phyloP scores from a whole-genome alignment of 2,113 vertebrate genomes.

The Anas platyrhynchos region DNA sequence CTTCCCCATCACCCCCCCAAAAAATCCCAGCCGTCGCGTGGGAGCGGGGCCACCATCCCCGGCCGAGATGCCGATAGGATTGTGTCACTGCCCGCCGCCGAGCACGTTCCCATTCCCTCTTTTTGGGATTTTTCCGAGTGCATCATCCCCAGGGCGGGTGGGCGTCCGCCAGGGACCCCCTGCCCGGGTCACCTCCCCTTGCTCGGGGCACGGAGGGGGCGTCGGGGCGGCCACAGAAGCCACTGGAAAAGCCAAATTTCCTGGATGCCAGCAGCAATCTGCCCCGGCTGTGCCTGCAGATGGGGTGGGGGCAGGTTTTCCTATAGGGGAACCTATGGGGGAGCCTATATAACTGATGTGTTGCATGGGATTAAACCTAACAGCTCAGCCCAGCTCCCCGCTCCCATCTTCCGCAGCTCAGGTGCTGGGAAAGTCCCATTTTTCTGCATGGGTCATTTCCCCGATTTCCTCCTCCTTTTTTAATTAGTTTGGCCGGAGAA shows the following conservation, averaged over 20 bases:
- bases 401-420: no score
- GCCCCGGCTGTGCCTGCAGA: not conserved
- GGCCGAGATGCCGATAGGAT: not conserved
- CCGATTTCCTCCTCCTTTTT: not conserved
- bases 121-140: not conserved
- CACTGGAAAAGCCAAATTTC: not conserved
- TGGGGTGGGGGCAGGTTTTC: not conserved
- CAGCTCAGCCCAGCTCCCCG: not conserved
- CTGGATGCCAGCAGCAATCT: not conserved
- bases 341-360: not conserved
- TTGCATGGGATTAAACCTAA: not conserved
- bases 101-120: not conserved
- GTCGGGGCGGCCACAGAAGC: not conserved
- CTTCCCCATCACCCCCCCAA: not conserved
- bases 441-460: not conserved
- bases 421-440: not conserved
- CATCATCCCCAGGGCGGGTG: not conserved
- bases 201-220: not conserved
- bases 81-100: not conserved
- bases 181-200: not conserved
- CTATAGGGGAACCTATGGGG: not conserved
- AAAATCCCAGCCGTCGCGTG: not conserved
- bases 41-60: no score
- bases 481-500: not conserved
- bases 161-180: not conserved